Percentiles rank a stretch among this genome's conserved stretches.
Conservation (phyloP, 2,113 vertebrate species). For the human region DNA sequence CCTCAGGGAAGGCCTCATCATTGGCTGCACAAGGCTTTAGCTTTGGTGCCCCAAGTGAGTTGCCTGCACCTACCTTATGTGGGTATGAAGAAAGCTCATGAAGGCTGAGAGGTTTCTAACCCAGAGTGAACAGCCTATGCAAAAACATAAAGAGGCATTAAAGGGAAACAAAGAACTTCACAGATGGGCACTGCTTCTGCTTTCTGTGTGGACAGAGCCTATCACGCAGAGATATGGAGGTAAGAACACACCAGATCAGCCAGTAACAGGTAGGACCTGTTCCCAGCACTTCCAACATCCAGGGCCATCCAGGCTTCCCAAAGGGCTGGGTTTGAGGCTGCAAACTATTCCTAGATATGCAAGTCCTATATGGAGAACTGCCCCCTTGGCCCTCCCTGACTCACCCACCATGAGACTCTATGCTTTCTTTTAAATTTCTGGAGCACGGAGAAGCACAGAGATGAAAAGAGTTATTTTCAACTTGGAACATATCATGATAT, state of each 20-base stretch:
- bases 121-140: not conserved
- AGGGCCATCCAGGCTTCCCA: not conserved
- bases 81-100: not conserved
- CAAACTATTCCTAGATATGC: not conserved
- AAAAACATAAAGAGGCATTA: slow-evolving; percentile 24
- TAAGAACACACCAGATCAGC: not conserved
- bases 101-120: not conserved
- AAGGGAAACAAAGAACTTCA: not conserved
- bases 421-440: not conserved
- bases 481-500: not conserved
- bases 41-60: not conserved
- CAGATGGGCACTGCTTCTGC: not conserved
- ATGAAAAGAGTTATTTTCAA: not conserved
- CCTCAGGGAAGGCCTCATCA: not conserved
- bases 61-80: not conserved
- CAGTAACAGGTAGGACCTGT: slow-evolving; percentile 1
- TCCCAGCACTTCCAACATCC: not conserved
- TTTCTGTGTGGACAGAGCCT: not conserved
- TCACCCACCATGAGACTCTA: not conserved
- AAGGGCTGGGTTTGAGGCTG: not conserved
- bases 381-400: not conserved
- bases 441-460: not conserved
- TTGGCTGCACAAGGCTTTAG: not conserved
- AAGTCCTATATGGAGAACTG: not conserved
- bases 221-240: not conserved